A percentile compares a stretch with the other conserved stretches of the same genome.
phyloP scores from a whole-genome alignment of 1,140 invertebrate species.

The Temnothorax curvispinosus region DNA sequence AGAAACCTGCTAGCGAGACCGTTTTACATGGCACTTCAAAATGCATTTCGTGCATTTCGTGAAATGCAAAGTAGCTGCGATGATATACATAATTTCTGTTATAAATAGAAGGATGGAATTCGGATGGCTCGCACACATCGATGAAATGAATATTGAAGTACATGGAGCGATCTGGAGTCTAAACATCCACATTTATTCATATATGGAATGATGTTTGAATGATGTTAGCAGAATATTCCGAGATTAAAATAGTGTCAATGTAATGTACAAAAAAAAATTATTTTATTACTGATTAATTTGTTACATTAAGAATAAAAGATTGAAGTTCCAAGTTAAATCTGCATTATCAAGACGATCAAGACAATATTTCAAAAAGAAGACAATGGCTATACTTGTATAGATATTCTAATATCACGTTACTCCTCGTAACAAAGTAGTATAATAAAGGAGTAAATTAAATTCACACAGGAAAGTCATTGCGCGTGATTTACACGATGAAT shows the following conservation, averaged over 20 bases:
- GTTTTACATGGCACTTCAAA: conserved; percentile 12
- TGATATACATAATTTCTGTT: conserved; percentile 16
- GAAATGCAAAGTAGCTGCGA: neutral
- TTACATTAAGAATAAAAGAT: neutral
- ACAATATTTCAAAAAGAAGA: neutral
- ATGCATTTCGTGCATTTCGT: neutral
- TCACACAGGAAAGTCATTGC: neutral
- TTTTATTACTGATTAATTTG: neutral
- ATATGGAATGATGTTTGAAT: no score
- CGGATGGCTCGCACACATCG: neutral
- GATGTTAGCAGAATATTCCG: neutral
- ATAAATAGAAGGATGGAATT: neutral
- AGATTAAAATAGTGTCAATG: neutral
- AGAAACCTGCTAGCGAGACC: conserved; percentile 58
- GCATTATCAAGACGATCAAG: no score
- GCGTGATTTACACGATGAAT: neutral
- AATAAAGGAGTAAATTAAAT: neutral
- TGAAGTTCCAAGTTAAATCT: neutral
- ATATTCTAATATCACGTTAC: neutral
- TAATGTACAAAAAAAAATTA: neutral
- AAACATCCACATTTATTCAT: neutral
- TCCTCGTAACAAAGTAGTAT: neutral
- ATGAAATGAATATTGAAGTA: neutral
- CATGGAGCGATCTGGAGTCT: neutral
- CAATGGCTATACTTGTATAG: neutral